Base-by-base conservation (phyloP, 2,797 vertebrate genomes). In the Poeciliopsis infans region DNA sequence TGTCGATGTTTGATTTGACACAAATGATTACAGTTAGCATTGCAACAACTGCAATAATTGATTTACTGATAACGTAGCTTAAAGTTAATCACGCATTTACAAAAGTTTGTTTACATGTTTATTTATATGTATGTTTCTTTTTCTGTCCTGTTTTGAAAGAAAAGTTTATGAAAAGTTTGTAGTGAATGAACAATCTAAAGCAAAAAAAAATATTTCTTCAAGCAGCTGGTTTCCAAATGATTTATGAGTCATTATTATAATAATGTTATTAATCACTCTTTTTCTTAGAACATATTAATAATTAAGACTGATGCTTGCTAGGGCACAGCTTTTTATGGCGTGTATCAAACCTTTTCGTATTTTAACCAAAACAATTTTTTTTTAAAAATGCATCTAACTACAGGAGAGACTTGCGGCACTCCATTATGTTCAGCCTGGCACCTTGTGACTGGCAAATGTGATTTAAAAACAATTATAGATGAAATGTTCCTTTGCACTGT, bases 401-500 rank as follows among this genome's bases (percentile, higher is more conserved):
- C 20, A 53, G 49, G 20, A 53, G 49, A 23, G 49, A 53, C 20
- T 23, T 23, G 2, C 47, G 55, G 18, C 47, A 25, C 10, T 64
- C 10, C 4, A 75, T 74, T 75, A 61, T 68, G 0, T 77, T 33
- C 43, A 61, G 10, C 53, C 28, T 51, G 33, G 55, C 33, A 20
- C 16, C 31, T 68, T 13, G 6, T 74, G 39, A 45, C 51, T 43
- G 31, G 7, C 33, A 59, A 79, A 43, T 33, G 13, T 72, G 25
- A 79, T 33, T 80, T 7, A 45, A 72, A 83, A 15, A 15, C 31
- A 36, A 2, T 66, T 39, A 77, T 36, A 68, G 55, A 72, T 79
- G 1, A 82, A 79, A 77, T 70, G 12, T 18, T 75, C 18, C 5
- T 51, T 74, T 61, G 73, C 46, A 79, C 70, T 23, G 39, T 75